Evolutionary conservation across 1,140 invertebrate species (phyloP), one percentile per base, ranked within the genome.

Genomic region (Epicauta chinensis): DNA sequence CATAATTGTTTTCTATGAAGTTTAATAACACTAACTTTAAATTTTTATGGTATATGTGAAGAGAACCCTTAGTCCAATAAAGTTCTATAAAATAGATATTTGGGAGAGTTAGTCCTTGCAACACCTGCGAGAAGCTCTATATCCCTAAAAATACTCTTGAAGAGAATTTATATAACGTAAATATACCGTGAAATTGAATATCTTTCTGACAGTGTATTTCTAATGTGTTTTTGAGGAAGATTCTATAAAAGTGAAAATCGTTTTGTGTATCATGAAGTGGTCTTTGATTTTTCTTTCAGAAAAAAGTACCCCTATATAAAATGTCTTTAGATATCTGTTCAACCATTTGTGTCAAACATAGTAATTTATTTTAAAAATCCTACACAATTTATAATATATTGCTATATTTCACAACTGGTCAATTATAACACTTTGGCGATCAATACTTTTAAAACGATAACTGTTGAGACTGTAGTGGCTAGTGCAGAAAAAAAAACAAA

Each of bases 121-220:
- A 49, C 46, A 48, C 51, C 51, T 53, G 51, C 38, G 44, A 48
- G 45, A 48, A 48, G 38, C 44, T 45, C 35, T 53, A 53, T 53
- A 53, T 53, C 40, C 44, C 36, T 46, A 48, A 53, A 53, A 53
- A 48, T 53, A 30, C 43, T 29, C 39, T 42, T 17, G 38, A 48
- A 48, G 38, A 46, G 47, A 49, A 49, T 40, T 49, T 49, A 49
- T 53, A 53, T 53, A 35, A 48, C 37, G 44, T 48, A 53, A 53
- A 53, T 53, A 53, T 53, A 53, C 51, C 51, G 44, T 53, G 51
- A 53, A 53, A 53, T 48, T 53, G 44, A 53, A 53, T 53, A 48
- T 48, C 51, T 53, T 49, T 53, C 44, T 53, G 51, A 45, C 51
- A 46, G 51, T 53, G 51, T 53, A 53, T 46, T 53, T 53, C 37